phyloP scores from a whole-genome alignment of 1,140 invertebrate species.

The Dreissena rostriformis region DNA sequence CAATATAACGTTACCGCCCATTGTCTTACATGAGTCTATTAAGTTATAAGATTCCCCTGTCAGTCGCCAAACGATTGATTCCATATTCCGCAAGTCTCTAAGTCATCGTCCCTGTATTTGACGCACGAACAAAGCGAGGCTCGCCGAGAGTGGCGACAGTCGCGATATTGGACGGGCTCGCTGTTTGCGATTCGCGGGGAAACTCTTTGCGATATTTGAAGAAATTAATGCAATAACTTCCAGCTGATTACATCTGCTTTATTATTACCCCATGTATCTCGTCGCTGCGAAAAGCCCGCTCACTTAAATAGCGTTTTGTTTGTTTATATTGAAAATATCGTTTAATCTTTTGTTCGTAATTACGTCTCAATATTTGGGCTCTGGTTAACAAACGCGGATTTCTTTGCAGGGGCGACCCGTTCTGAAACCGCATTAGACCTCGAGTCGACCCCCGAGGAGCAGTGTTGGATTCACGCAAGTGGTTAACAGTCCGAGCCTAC shows the following conservation, averaged over 20 bases:
- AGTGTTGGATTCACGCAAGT: not conserved
- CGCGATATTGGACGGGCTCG: not conserved
- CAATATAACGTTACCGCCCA: too few species aligned
- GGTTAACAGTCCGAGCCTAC: not conserved
- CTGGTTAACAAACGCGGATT: not conserved
- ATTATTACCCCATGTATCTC: slow-evolving; percentile 10
- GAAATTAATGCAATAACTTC: slow-evolving; percentile 47
- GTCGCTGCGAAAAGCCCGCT: slow-evolving; percentile 8
- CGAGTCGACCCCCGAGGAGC: not conserved
- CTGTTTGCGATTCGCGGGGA: not conserved
- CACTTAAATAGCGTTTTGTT: slow-evolving; percentile 5
- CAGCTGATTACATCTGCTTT: slow-evolving; percentile 39
- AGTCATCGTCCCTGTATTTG: too few species aligned
- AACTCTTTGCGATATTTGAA: slow-evolving; percentile 25
- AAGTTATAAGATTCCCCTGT: too few species aligned
- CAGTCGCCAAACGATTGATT: too few species aligned
- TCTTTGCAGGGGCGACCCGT: not conserved
- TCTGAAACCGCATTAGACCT: not conserved
- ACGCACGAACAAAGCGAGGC: slow-evolving; percentile 18
- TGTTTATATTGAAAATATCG: not conserved
- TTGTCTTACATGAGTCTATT: too few species aligned
- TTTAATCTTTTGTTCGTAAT: slow-evolving; percentile 8
- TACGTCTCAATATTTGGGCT: not conserved
- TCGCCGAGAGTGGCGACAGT: not conserved
- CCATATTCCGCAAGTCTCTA: too few species aligned